Conservation (phyloP, 2,113 vertebrate species). For the Dipodomys ordii region DNA sequence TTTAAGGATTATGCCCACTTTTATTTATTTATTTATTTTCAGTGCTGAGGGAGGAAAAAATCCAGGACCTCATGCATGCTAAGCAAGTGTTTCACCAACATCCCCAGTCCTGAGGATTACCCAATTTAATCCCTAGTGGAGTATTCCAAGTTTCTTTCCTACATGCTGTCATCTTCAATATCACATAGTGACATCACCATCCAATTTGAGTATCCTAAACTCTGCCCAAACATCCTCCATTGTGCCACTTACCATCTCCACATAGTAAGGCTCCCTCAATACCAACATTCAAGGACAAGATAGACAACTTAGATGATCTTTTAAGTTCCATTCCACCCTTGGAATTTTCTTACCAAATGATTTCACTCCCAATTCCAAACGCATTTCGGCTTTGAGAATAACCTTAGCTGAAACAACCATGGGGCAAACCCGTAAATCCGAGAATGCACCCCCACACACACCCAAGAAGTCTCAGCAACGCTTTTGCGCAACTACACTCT, state of each 20-base stretch:
- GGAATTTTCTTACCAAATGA: constrained; percentile 59
- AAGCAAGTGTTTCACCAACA: no score
- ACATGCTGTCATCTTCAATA: constrained; percentile 46
- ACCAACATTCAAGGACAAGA: constrained; percentile 37
- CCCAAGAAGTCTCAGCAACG: constrained; percentile 47
- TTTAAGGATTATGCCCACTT: background rate
- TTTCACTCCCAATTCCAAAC: constrained; percentile 46
- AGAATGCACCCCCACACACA: constrained; percentile 8
- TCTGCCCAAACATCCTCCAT: constrained; percentile 38
- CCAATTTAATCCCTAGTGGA: constrained; percentile 37
- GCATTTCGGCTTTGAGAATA: constrained; percentile 41
- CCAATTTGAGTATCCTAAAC: constrained; percentile 42
- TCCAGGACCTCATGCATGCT: no score
- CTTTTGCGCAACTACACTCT: constrained; percentile 28
- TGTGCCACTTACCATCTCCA: constrained; percentile 1
- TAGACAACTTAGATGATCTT: constrained; percentile 50
- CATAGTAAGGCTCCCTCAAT: constrained; percentile 40
- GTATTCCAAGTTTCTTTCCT: constrained; percentile 54
- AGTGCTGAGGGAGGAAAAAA: no score
- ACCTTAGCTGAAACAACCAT: constrained; percentile 44
- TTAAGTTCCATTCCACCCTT: constrained; percentile 58
- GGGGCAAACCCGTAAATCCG: background rate
- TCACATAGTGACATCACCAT: constrained; percentile 17
- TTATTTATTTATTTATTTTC: no score
- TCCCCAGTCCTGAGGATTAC: no score